These are phyloP conservation scores for Nycticryphes semicollaris DNA, from an alignment of 2,113 vertebrate genomes.

Conservation along the genomic window DNA sequence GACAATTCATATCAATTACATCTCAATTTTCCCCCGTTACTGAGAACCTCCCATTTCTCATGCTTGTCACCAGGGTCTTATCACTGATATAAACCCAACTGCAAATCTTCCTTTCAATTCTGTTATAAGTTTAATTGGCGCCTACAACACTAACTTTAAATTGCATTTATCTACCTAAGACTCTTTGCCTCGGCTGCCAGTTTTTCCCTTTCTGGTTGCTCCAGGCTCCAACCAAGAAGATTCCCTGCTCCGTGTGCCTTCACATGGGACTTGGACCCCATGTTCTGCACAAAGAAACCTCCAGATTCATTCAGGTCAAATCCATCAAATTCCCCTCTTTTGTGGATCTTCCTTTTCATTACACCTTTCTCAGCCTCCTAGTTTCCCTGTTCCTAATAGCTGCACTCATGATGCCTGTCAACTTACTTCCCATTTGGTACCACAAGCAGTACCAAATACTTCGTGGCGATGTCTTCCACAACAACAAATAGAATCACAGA, in stretches of 20 bases:
- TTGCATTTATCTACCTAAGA: background rate
- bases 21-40: background rate
- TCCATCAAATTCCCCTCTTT: background rate
- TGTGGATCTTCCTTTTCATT: background rate
- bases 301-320: background rate
- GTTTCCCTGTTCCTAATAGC: background rate
- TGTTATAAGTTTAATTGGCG: background rate
- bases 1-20: background rate
- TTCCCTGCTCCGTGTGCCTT: accelerated
- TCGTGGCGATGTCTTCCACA: background rate
- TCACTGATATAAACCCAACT: background rate
- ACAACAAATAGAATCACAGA: background rate
- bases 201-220: background rate
- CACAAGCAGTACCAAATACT: background rate
- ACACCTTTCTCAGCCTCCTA: background rate
- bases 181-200: background rate
- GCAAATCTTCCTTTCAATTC: background rate
- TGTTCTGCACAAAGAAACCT: background rate
- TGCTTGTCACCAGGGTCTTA: background rate
- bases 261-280: background rate
- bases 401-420: background rate
- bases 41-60: background rate
- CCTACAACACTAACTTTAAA: background rate
- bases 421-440: background rate
- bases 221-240: background rate